These are phyloP conservation scores for Lepilemur ruficaudatus DNA, from an alignment of 2,797 vertebrate genomes.

Conservation along the genomic window DNA sequence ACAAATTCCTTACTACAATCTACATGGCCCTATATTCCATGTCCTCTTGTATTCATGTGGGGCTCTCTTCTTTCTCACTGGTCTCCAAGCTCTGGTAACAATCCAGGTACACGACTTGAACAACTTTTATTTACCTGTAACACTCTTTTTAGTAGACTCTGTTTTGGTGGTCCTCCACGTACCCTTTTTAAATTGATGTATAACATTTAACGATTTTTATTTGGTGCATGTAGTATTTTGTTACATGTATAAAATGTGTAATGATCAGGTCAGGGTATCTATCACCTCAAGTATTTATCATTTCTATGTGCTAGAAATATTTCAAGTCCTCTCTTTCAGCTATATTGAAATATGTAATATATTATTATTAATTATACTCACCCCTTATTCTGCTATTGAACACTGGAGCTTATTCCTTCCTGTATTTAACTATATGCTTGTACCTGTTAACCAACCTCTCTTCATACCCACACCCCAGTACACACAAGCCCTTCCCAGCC, in stretches of 20 bases:
- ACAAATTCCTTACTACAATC: not conserved
- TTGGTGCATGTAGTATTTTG: too few relatives aligned
- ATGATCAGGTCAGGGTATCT: not conserved
- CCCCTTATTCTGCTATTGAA: not conserved
- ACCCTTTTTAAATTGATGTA: not conserved
- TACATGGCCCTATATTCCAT: rapidly evolving
- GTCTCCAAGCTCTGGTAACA: not conserved
- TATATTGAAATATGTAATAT: not conserved
- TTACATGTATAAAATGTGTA: not conserved
- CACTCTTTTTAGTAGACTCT: not conserved
- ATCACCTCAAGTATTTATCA: not conserved
- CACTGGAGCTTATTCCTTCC: not conserved
- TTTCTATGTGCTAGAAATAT: not conserved
- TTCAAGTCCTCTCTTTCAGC: not conserved
- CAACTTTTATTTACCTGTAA: not conserved
- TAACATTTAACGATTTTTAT: not conserved
- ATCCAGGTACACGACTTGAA: not conserved
- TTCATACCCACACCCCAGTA: not conserved
- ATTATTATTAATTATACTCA: not conserved
- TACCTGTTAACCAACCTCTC: not conserved
- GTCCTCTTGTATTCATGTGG: rapidly evolving
- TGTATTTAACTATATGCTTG: not conserved
- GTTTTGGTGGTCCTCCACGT: not conserved
- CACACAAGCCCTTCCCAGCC: not conserved
- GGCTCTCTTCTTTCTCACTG: not conserved